A percentile compares a stretch with the other conserved stretches of the same genome.
Conservation (phyloP, 1,140 invertebrate genomes). For the Procambarus virginalis region DNA sequence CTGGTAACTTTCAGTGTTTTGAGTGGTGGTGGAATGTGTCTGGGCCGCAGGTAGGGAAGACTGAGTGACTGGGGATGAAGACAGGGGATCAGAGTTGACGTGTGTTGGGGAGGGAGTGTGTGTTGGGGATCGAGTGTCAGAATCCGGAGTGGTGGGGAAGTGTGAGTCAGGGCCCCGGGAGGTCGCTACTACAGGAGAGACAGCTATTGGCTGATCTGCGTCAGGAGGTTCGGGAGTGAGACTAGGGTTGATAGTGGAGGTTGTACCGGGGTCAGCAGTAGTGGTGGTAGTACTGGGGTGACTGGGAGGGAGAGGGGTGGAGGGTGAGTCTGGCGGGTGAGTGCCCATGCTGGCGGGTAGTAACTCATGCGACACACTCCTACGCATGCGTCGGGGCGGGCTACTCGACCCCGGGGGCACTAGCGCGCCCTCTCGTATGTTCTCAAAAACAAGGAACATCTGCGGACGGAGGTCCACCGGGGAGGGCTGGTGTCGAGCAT, state of each 20-base stretch:
- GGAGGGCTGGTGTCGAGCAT: conserved; percentile 8
- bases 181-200: neutral
- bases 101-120: neutral
- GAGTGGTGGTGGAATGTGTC: neutral
- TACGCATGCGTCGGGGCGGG: conserved; percentile 64
- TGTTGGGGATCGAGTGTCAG: neutral
- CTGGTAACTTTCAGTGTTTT: neutral
- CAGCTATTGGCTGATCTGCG: neutral
- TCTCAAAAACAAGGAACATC: conserved; percentile 15
- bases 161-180: neutral
- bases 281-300: neutral
- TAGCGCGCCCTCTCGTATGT: conserved; percentile 20
- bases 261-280: neutral
- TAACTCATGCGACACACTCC: conserved; percentile 64
- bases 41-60: neutral
- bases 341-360: conserved; percentile 51
- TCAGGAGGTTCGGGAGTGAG: neutral
- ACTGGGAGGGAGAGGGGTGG: conserved; percentile 9
- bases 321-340: conserved; percentile 36
- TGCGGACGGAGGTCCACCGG: conserved; percentile 24
- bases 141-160: neutral
- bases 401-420: conserved; percentile 13
- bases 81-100: neutral
- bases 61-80: neutral
- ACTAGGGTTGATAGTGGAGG: neutral